Evolutionary conservation across 1,140 invertebrate genomes (phyloP).

Genomic region (Drosophila rhopaloa): DNA sequence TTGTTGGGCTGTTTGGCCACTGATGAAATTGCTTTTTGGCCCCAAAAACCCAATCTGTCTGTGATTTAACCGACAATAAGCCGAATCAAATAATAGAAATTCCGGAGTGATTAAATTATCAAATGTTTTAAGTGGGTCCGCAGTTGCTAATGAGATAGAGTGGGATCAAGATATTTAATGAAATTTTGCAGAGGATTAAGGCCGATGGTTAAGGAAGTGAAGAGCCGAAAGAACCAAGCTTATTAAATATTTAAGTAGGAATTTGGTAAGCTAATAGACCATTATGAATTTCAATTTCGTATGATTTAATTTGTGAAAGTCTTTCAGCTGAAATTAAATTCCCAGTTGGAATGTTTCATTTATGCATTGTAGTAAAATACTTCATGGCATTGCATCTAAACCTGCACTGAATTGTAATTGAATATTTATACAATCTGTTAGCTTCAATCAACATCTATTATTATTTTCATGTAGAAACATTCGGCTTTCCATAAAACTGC

Average conservation of each 20-base stretch:
- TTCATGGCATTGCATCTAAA: neutral
- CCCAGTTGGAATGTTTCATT: neutral
- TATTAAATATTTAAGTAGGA: conserved; percentile 5
- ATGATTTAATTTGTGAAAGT: neutral
- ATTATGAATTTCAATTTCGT: conserved; percentile 2
- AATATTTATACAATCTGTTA: conserved; percentile 2
- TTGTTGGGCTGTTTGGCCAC: conserved; percentile 10
- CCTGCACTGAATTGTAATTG: neutral
- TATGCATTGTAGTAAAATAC: neutral
- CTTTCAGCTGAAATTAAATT: neutral
- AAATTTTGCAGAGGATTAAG: conserved; percentile 8
- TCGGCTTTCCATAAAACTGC: neutral
- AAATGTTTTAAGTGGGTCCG: conserved; percentile 37
- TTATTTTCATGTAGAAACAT: conserved; percentile 1
- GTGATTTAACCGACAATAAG: conserved; percentile 53
- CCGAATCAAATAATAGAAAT: conserved; percentile 53
- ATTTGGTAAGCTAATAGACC: neutral
- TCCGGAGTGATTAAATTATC: conserved; percentile 54
- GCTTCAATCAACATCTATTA: neutral
- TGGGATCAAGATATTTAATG: conserved; percentile 13
- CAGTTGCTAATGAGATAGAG: conserved; percentile 9
- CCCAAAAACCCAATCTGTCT: conserved; percentile 34
- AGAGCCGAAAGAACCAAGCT: neutral
- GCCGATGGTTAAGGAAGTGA: neutral
- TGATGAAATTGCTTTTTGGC: conserved; percentile 52